Percentiles rank a stretch among this genome's conserved stretches.
These are phyloP conservation scores for Perognathus longimembris DNA, from an alignment of 2,113 vertebrate genomes.

Conservation along the genomic window DNA sequence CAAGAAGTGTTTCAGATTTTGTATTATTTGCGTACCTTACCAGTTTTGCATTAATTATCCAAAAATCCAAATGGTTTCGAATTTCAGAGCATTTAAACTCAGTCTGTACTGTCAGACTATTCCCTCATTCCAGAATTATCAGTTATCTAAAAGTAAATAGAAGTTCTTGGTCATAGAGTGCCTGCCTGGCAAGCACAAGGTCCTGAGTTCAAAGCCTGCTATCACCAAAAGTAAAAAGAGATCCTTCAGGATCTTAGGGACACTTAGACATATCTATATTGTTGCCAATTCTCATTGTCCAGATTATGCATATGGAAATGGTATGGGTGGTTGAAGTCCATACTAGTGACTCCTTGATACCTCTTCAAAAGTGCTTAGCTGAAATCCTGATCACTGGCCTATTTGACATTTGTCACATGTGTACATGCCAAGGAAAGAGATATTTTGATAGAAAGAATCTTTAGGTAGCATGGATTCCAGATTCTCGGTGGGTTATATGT, in stretches of 20 bases:
- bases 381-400: background rate
- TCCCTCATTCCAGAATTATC: conserved; percentile 4
- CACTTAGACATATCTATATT: background rate
- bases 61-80: background rate
- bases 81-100: background rate
- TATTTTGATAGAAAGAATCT: conserved; percentile 2
- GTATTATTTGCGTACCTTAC: background rate
- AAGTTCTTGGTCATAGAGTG: too few relatives aligned
- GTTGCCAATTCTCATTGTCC: background rate
- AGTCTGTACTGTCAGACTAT: background rate
- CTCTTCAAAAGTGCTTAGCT: conserved; percentile 33
- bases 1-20: background rate
- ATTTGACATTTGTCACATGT: background rate
- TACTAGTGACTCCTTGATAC: background rate
- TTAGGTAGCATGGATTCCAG: conserved; percentile 36
- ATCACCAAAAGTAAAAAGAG: background rate
- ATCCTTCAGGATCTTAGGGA: background rate
- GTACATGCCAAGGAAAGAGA: background rate
- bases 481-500: background rate
- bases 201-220: too few relatives aligned
- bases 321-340: background rate
- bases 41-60: background rate
- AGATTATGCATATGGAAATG: background rate
- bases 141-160: background rate
- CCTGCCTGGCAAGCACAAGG: too few relatives aligned